phyloP scores from a whole-genome alignment of 2,888 invertebrate genomes.

The Hydrotaea cyrtoneurina region DNA sequence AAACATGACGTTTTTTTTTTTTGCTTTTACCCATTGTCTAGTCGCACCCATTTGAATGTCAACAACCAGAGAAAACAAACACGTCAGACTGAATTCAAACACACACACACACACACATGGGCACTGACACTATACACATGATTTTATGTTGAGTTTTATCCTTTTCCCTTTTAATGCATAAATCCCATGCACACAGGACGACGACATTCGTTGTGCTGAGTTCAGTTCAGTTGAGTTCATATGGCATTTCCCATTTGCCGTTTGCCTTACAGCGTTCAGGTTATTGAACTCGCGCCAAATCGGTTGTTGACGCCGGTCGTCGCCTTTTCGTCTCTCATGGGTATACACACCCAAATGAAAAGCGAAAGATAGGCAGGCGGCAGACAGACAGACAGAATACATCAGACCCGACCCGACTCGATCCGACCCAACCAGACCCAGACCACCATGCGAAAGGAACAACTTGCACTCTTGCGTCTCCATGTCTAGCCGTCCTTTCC shows the following conservation, averaged over 20 bases:
- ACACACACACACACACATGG: slow-evolving; percentile 28
- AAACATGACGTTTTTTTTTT: neutral
- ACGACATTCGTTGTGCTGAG: no score
- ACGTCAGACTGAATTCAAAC: slow-evolving; percentile 15
- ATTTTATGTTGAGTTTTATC: slow-evolving; percentile 72
- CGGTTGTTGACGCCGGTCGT: slow-evolving; percentile 73
- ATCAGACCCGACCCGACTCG: no score
- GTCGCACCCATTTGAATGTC: slow-evolving; percentile 71
- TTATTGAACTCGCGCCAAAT: slow-evolving; percentile 33
- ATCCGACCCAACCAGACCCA: slow-evolving; percentile 62
- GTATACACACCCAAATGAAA: slow-evolving; percentile 79
- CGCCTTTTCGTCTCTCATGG: slow-evolving; percentile 72
- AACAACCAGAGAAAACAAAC: slow-evolving; percentile 59
- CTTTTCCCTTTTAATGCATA: slow-evolving; percentile 79
- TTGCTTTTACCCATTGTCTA: slow-evolving; percentile 57
- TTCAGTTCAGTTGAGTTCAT: slow-evolving; percentile 45
- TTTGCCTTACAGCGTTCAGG: neutral
- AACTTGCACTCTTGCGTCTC: slow-evolving; percentile 59
- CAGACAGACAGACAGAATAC: slow-evolving; percentile 13
- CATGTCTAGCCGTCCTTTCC: slow-evolving; percentile 56
- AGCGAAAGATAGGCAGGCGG: slow-evolving; percentile 77
- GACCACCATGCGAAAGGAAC: slow-evolving; percentile 28
- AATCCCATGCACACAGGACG: slow-evolving; percentile 67
- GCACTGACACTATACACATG: neutral
- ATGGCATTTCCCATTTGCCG: no score